These are phyloP conservation scores for Sphaerophoria rueppellii DNA, from an alignment of 2,888 invertebrate genomes.

Conservation along the genomic window DNA sequence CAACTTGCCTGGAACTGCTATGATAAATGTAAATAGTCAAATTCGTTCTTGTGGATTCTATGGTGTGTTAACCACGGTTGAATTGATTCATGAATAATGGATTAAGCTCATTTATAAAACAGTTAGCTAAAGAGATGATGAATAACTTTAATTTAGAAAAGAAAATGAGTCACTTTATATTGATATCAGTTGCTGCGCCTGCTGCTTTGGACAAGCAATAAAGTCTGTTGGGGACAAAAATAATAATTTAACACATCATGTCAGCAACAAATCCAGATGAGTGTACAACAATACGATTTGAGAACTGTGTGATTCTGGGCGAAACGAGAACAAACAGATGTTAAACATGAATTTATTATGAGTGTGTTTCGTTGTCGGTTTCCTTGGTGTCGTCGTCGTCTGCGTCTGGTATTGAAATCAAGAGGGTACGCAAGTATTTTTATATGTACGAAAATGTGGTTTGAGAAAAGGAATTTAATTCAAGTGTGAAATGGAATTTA, in stretches of 20 bases:
- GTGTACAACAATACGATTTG: background rate
- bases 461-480: slow-evolving; percentile 30
- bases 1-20: background rate
- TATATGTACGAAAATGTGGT: slow-evolving; percentile 1
- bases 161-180: slow-evolving; percentile 6
- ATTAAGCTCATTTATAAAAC: background rate
- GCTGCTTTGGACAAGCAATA: background rate
- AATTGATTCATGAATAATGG: slow-evolving; percentile 37
- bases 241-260: slow-evolving; percentile 19
- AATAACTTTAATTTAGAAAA: slow-evolving; percentile 12
- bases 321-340: slow-evolving; percentile 58
- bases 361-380: slow-evolving; percentile 4
- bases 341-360: slow-evolving; percentile 47
- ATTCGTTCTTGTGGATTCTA: background rate
- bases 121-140: background rate
- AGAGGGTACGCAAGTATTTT: no score
- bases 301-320: slow-evolving; percentile 5
- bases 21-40: background rate
- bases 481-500: slow-evolving; percentile 58
- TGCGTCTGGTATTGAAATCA: no score
- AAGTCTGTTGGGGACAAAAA: slow-evolving; percentile 4
- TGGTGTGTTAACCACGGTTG: slow-evolving; percentile 7
- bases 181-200: background rate
- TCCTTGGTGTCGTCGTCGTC: no score
- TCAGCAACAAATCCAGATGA: background rate